phyloP scores from a whole-genome alignment of 2,797 vertebrate genomes.

The Scarus forsteni region DNA sequence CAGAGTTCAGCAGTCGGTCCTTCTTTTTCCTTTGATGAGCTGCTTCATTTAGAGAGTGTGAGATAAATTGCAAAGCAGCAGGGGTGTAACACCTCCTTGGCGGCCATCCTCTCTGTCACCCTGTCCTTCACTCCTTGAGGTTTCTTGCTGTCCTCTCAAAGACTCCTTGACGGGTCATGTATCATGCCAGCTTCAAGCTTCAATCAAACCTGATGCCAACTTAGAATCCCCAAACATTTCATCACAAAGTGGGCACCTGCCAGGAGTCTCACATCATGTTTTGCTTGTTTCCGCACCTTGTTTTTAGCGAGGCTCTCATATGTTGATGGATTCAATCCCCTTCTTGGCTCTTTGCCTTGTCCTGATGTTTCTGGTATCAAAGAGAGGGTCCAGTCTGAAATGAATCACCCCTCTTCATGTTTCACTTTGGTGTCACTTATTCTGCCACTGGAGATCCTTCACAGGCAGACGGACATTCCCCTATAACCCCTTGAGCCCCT shows the following conservation, averaged over 20 bases:
- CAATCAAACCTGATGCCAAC: not conserved
- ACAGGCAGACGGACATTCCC: constrained; percentile 32
- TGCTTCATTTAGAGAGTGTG: constrained; percentile 13
- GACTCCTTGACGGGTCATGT: constrained; percentile 17
- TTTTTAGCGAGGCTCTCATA: constrained; percentile 4
- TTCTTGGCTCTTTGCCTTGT: not conserved
- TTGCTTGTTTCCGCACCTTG: constrained; percentile 4
- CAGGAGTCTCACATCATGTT: not conserved
- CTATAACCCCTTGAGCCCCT: not conserved
- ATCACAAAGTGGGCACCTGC: not conserved
- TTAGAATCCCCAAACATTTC: not conserved
- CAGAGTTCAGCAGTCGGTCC: constrained; percentile 13
- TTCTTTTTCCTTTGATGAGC: constrained; percentile 10
- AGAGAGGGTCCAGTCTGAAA: constrained; percentile 11
- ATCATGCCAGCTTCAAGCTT: not conserved
- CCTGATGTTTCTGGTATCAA: constrained; percentile 22
- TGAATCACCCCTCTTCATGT: constrained; percentile 21
- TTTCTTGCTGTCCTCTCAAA: constrained; percentile 49
- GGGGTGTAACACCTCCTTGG: constrained; percentile 18
- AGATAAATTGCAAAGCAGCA: not conserved
- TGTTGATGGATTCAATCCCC: not conserved
- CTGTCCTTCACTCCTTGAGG: not conserved
- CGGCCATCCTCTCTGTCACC: not conserved
- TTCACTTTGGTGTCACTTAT: constrained; percentile 48
- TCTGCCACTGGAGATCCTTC: constrained; percentile 24